These are phyloP conservation scores for Anguilla anguilla DNA, from an alignment of 2,797 vertebrate genomes.

Conservation along the genomic window DNA sequence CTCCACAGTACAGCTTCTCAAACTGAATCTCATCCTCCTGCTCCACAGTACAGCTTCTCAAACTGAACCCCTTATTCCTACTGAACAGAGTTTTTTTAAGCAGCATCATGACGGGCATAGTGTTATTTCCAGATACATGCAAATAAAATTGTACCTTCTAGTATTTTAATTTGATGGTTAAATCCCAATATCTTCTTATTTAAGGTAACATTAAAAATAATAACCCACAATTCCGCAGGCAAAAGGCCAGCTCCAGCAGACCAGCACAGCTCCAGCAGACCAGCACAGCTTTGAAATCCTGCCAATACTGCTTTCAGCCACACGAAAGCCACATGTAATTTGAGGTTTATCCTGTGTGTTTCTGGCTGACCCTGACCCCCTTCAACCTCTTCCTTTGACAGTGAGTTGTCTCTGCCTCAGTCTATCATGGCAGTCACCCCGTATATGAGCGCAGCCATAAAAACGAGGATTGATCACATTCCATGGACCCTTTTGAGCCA, in stretches of 20 bases:
- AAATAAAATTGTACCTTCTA: not conserved
- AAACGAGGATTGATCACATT: slow-evolving; percentile 14
- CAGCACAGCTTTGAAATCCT: not conserved
- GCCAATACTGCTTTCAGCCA: slow-evolving; percentile 7
- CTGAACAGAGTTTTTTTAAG: not conserved
- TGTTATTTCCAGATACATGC: not conserved
- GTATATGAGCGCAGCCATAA: slow-evolving; percentile 11
- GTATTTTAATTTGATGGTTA: not conserved
- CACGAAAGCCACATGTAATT: not conserved
- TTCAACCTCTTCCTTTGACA: slow-evolving; percentile 52
- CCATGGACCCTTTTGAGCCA: not conserved
- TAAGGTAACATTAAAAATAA: slow-evolving; percentile 1
- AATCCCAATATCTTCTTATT: not conserved
- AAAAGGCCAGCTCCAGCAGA: not conserved
- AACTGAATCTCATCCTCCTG: not conserved
- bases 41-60: not conserved
- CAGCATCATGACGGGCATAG: not conserved
- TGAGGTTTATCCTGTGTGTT: slow-evolving; percentile 26
- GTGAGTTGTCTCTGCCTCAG: slow-evolving; percentile 44
- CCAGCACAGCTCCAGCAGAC: not conserved
- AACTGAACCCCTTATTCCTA: not conserved
- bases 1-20: not conserved
- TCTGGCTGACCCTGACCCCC: slow-evolving; percentile 47
- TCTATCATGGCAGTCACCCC: slow-evolving; percentile 8
- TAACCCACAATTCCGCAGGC: not conserved